Evolutionary conservation across 1,140 invertebrate species (phyloP).

Genomic region (Pseudomyrmex sp.): DNA sequence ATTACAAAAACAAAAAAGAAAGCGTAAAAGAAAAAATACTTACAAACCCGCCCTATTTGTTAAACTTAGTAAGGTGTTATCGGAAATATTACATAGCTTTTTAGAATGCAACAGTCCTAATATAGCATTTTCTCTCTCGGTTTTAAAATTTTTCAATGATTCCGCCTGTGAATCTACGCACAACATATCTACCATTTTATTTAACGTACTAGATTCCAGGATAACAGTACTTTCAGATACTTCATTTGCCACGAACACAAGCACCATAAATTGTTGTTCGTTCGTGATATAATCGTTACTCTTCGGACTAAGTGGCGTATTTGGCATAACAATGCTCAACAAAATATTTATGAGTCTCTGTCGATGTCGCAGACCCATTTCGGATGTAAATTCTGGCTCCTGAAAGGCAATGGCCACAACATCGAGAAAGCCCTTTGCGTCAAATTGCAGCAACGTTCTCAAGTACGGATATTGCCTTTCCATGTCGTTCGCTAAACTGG

Average conservation of each 20-base stretch:
- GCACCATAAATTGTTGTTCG: slow-evolving; percentile 87
- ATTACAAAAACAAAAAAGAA: not conserved
- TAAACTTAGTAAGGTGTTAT: slow-evolving; percentile 86
- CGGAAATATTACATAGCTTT: slow-evolving; percentile 88
- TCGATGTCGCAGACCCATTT: slow-evolving; percentile 90
- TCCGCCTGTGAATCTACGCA: slow-evolving; percentile 84
- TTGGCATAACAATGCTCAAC: slow-evolving; percentile 90
- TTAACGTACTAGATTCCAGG: slow-evolving; percentile 77
- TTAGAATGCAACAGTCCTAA: slow-evolving; percentile 91
- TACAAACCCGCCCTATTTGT: slow-evolving; percentile 89
- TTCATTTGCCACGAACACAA: slow-evolving; percentile 84
- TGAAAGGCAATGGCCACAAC: slow-evolving; percentile 95
- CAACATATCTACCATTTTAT: slow-evolving; percentile 86
- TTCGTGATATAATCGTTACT: slow-evolving; percentile 78
- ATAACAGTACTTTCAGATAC: slow-evolving; percentile 78
- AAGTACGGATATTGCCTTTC: slow-evolving; percentile 93
- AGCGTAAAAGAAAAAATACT: slow-evolving; percentile 74
- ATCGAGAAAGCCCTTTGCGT: slow-evolving; percentile 96
- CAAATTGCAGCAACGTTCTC: slow-evolving; percentile 91
- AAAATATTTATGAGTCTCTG: slow-evolving; percentile 94
- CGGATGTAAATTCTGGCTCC: slow-evolving; percentile 91
- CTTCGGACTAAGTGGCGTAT: slow-evolving; percentile 75
- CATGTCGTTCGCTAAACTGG: slow-evolving; percentile 87
- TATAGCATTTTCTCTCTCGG: slow-evolving; percentile 93
- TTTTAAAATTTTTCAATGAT: slow-evolving; percentile 86